phyloP scores from a whole-genome alignment of 2,797 vertebrate species.

The Chiloscyllium punctatum region DNA sequence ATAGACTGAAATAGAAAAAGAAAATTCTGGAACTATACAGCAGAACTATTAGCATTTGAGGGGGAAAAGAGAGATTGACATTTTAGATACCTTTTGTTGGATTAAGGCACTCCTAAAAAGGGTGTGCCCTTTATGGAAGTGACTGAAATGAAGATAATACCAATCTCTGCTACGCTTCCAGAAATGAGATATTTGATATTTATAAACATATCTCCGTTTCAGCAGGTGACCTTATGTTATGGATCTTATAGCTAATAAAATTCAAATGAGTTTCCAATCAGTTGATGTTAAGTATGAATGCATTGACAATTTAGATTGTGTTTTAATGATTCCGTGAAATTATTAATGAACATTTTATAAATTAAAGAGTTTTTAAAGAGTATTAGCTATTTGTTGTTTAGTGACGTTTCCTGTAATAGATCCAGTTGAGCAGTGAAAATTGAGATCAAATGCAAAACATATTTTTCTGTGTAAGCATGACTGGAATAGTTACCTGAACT shows the following conservation, averaged over 20 bases:
- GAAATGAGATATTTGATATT: neutral
- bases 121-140: neutral
- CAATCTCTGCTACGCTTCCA: neutral
- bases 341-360: neutral
- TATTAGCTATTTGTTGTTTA: neutral
- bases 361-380: neutral
- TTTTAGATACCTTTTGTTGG: neutral
- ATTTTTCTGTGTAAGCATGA: neutral
- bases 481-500: neutral
- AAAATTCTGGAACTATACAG: neutral
- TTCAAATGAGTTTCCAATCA: neutral
- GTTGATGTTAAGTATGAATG: neutral
- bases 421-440: neutral
- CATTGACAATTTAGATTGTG: neutral
- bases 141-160: neutral
- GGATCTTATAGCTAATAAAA: neutral
- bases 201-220: neutral
- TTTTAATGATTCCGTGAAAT: neutral
- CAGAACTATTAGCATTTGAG: neutral
- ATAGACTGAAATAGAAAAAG: neutral
- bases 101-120: neutral
- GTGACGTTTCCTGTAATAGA: neutral
- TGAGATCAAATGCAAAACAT: neutral
- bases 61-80: neutral
- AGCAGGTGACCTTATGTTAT: neutral